Evolutionary conservation across 2,797 vertebrate species (phyloP).

Genomic region (Phalloptychus januarius): DNA sequence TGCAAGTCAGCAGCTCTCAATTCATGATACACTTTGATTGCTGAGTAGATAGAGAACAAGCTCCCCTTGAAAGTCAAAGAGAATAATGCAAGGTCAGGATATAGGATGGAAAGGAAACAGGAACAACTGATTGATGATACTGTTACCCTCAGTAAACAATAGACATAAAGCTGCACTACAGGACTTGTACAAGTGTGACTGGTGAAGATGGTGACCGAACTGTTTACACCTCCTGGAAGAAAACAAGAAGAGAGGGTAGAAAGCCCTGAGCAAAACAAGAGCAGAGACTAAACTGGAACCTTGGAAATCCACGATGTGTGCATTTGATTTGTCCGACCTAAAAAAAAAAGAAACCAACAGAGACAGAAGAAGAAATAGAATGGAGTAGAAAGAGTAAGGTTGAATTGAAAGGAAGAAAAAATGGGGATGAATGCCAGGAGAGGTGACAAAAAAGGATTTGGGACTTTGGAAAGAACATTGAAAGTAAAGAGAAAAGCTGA

Average conservation of each 20-base stretch:
- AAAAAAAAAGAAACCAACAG: conserved; percentile 61
- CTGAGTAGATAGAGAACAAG: conserved; percentile 50
- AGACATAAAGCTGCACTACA: conserved; percentile 18
- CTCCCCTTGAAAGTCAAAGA: conserved; percentile 48
- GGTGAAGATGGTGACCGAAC: conserved; percentile 26
- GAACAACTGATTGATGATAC: conserved; percentile 33
- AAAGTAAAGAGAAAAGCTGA: conserved; percentile 25
- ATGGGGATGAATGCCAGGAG: conserved; percentile 25
- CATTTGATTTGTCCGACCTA: conserved; percentile 59
- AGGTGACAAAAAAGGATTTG: conserved; percentile 24
- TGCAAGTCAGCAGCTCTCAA: conserved; percentile 81
- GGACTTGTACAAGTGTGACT: conserved; percentile 22
- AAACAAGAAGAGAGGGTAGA: conserved; percentile 23
- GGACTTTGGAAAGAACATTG: conserved; percentile 9
- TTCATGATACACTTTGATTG: conserved; percentile 70
- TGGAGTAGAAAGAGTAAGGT: conserved; percentile 43
- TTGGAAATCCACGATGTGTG: conserved; percentile 44
- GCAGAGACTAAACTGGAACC: conserved; percentile 42
- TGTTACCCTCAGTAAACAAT: conserved; percentile 29
- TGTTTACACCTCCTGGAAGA: conserved; percentile 29
- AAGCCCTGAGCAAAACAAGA: conserved; percentile 66
- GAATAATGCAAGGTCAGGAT: conserved; percentile 54
- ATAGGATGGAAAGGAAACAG: conserved; percentile 34
- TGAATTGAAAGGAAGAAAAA: conserved; percentile 35
- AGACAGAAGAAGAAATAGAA: conserved; percentile 55